Conservation (phyloP, 1,140 invertebrate genomes). For the Hycleus phaleratus region DNA sequence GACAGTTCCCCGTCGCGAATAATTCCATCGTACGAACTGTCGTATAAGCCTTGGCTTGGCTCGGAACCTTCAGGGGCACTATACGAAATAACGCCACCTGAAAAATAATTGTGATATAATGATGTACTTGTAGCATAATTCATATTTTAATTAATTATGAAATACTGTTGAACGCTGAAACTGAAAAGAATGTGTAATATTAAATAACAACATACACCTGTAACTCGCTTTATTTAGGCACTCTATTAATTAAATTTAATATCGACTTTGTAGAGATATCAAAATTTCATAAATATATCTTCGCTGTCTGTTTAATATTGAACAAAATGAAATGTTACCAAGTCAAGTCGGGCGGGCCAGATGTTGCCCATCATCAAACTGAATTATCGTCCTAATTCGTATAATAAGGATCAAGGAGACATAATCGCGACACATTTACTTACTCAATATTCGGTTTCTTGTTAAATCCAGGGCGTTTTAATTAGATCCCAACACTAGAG, state of each 20-base stretch:
- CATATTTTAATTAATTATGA: neutral
- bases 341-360: conserved; percentile 1
- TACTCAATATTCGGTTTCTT: conserved; percentile 18
- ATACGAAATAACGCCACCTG: conserved; percentile 65
- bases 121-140: neutral
- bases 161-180: neutral
- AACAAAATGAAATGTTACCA: conserved; percentile 7
- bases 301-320: neutral
- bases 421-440: conserved; percentile 17
- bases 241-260: conserved; percentile 17
- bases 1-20: conserved; percentile 43
- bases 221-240: neutral
- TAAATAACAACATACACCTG: too few relatives aligned
- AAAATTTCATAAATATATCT: neutral
- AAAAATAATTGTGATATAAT: conserved; percentile 19
- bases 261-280: conserved; percentile 5
- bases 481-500: conserved; percentile 10
- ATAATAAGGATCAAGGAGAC: conserved; percentile 24
- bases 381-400: conserved; percentile 26
- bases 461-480: conserved; percentile 11
- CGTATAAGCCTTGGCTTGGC: conserved; percentile 51
- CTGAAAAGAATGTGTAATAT: too few relatives aligned
- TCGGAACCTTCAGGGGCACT: conserved; percentile 55
- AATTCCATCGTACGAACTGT: conserved; percentile 66
- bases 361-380: conserved; percentile 21